Evolutionary conservation across 2,888 invertebrate species (phyloP).

Genomic region (Tipula helvola): DNA sequence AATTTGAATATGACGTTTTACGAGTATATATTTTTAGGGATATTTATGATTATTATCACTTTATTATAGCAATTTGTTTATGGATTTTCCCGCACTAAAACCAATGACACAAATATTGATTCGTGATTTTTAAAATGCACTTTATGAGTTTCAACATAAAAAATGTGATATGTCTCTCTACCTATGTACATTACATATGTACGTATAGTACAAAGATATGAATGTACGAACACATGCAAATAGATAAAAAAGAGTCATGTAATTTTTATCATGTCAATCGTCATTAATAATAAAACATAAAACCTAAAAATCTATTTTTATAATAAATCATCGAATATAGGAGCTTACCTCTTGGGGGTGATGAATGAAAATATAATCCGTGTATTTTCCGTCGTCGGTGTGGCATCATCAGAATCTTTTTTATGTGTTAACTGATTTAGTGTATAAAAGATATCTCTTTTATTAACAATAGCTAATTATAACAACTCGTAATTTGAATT

Average conservation of each 20-base stretch:
- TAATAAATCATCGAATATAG: background rate
- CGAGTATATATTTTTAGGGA: too few relatives aligned
- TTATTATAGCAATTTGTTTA: background rate
- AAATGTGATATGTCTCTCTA: background rate
- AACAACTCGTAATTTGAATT: background rate
- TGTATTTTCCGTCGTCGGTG: constrained; percentile 32
- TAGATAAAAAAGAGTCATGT: too few relatives aligned
- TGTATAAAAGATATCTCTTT: background rate
- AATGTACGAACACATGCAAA: background rate
- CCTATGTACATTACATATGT: background rate
- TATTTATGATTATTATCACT: too few relatives aligned
- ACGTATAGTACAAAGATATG: background rate
- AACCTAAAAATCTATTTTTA: too few relatives aligned
- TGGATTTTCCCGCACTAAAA: background rate
- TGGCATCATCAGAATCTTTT: constrained; percentile 18
- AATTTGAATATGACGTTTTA: too few relatives aligned
- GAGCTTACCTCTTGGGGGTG: constrained; percentile 32
- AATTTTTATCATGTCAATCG: too few relatives aligned
- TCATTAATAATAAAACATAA: too few relatives aligned
- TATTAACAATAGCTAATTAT: background rate
- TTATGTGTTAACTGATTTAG: background rate
- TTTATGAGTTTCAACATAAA: background rate
- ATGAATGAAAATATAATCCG: constrained; percentile 35
- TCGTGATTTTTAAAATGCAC: background rate
- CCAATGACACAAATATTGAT: background rate